Evolutionary conservation across 2,113 vertebrate genomes (phyloP), one percentile per base, ranked within the genome.

Genomic region (Acanthochromis polyacanthus): DNA sequence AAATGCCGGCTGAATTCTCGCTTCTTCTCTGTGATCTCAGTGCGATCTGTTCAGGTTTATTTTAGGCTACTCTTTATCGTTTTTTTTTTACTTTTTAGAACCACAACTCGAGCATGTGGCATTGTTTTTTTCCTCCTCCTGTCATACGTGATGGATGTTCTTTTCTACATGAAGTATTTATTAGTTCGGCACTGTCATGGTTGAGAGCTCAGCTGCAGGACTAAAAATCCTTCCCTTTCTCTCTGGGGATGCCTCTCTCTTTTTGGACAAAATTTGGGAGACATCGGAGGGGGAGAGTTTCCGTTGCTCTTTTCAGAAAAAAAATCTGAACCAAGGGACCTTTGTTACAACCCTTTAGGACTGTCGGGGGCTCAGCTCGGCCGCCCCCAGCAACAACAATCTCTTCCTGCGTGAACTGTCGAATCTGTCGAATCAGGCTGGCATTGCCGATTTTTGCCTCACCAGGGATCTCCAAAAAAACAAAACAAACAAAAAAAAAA

Each of bases 81-180:
- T 10, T 16, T 91, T 84, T 93, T 84, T 25, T 61, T 75, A 89
- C 56, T 7, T 32, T 32, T 32, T 8, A 89, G 20, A 0, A 80
- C 79, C 88, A 86, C 90, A 72, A 91, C 53, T 73, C 53, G 56
- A 90, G 93, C 91, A 91, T 93, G 93, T 92, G 86, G 94, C 83
- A 32, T 89, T 92, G 80, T 61, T 90, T 88, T 89, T 92, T 81
- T 59, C 90, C 88, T 67, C 70, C 19, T 40, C 67, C 55, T 74
- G 66, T 79, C 56, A 36, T 30, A 48, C n/a, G 43, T 81, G 80
- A 80, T 91, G 83, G 60, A 83, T 79, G 68, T 85, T 82, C 59
- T 76, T 82, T 82, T 88, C 80, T 75, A 95, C 95, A 88, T 95
- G 93, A 96, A 95, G 93, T 92, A 94, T 95, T 95, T 90, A 82